A percentile compares a stretch with the other conserved stretches of the same genome.
These are phyloP conservation scores for Caenorhabditis wallacei DNA, from an alignment of 2,888 invertebrate genomes.

Conservation along the genomic window DNA sequence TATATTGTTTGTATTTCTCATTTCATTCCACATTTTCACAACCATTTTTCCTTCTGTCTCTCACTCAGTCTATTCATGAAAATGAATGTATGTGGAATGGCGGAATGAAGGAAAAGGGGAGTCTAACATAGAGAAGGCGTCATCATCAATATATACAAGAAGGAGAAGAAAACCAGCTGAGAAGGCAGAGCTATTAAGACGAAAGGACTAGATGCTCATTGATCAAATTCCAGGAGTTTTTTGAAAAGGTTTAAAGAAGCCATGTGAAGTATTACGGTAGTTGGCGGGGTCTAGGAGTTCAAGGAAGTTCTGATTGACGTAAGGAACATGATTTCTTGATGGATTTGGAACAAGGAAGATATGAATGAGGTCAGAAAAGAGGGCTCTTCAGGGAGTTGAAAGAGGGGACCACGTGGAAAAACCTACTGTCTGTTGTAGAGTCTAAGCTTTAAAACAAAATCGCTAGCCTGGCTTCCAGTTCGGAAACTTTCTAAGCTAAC, in stretches of 20 bases:
- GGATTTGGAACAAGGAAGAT: too few relatives aligned
- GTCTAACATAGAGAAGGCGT: slow-evolving; percentile 8
- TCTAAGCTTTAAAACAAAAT: too few relatives aligned
- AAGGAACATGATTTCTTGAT: background rate
- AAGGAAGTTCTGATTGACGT: background rate
- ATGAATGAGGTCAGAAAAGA: background rate
- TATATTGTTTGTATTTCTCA: slow-evolving; percentile 63
- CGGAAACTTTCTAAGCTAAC: too few relatives aligned
- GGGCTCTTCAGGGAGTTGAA: too few relatives aligned
- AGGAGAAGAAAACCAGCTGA: slow-evolving; percentile 18
- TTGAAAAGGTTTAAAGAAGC: slow-evolving; percentile 4
- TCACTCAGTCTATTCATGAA: slow-evolving; percentile 1
- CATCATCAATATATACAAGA: slow-evolving; percentile 3
- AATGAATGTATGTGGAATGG: background rate
- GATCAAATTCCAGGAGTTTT: slow-evolving; percentile 17
- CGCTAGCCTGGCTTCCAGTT: too few relatives aligned
- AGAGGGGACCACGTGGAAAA: too few relatives aligned
- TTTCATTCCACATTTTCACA: slow-evolving; percentile 38
- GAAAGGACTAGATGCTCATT: slow-evolving; percentile 3
- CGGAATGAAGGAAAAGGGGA: background rate
- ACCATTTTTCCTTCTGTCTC: slow-evolving; percentile 8
- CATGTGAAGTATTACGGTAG: background rate
- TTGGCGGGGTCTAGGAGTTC: background rate
- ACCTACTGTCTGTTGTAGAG: too few relatives aligned
- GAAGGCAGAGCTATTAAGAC: slow-evolving; percentile 12